Conservation (phyloP, 2,797 vertebrate species). For the Sebastes minor region DNA sequence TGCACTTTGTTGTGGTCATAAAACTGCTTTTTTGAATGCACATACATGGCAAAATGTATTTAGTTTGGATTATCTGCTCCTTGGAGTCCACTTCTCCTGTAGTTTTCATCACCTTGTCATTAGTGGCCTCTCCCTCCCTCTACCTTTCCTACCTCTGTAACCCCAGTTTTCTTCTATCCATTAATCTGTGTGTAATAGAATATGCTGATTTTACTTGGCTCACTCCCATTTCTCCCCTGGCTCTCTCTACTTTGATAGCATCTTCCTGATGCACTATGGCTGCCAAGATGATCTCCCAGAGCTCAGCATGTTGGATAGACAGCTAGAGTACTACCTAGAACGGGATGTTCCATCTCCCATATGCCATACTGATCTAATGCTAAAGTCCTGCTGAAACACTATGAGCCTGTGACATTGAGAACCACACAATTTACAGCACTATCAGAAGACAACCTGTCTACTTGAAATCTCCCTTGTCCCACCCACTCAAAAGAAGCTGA, state of each 20-base stretch:
- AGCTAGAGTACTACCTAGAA: constrained; percentile 17
- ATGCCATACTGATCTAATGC: constrained; percentile 52
- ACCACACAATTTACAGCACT: constrained; percentile 61
- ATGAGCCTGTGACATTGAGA: constrained; percentile 43
- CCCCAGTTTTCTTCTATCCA: constrained; percentile 1
- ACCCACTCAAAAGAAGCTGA: constrained; percentile 68
- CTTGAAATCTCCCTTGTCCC: constrained; percentile 46
- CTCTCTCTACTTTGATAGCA: constrained; percentile 14
- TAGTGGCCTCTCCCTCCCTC: background rate
- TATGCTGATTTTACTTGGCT: constrained; percentile 26
- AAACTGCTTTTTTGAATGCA: background rate
- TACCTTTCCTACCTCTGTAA: background rate
- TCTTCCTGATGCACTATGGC: constrained; percentile 13
- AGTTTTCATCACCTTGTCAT: constrained; percentile 27
- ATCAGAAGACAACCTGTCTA: constrained; percentile 61
- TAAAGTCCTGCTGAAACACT: constrained; percentile 61
- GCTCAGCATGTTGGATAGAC: constrained; percentile 31
- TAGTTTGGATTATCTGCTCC: background rate
- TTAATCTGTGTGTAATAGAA: constrained; percentile 26
- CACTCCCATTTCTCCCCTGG: background rate
- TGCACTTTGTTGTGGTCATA: background rate
- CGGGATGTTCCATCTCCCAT: constrained; percentile 35
- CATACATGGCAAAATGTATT: background rate
- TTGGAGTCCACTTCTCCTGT: background rate
- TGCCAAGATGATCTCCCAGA: constrained; percentile 30